Conservation (phyloP, 1,140 invertebrate species). For the Hycleus phaleratus region DNA sequence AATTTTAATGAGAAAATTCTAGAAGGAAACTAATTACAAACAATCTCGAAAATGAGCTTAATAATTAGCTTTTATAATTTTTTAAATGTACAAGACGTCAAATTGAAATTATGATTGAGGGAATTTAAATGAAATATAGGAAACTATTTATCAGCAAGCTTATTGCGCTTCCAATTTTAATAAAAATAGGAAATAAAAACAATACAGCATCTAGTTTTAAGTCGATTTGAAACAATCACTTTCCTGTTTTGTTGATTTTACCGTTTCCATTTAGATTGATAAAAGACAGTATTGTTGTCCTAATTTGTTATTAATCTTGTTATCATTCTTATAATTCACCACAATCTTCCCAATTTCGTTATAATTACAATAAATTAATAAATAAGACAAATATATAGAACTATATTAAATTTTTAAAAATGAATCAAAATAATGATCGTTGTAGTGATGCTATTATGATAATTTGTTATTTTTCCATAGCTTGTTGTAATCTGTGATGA, state of each 20-base stretch:
- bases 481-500: constrained; percentile 34
- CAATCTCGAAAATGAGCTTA: constrained; percentile 20
- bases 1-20: too few relatives aligned
- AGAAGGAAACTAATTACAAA: too few relatives aligned
- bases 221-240: background rate
- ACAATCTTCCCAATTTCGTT: too few relatives aligned
- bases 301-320: constrained; percentile 6
- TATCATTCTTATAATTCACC: background rate
- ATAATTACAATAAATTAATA: background rate
- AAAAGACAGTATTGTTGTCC: constrained; percentile 27
- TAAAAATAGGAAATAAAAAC: background rate
- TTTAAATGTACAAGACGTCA: constrained; percentile 20
- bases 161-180: constrained; percentile 16
- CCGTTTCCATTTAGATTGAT: constrained; percentile 18
- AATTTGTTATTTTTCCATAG: constrained; percentile 23
- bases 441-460: constrained; percentile 15
- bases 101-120: too few relatives aligned
- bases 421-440: background rate
- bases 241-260: constrained; percentile 9
- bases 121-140: background rate
- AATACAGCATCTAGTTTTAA: constrained; percentile 7
- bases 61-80: constrained; percentile 29
- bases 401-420: too few relatives aligned
- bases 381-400: background rate
- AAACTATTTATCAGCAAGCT: constrained; percentile 18